A percentile compares a stretch with the other conserved stretches of the same genome.
Conservation (phyloP, 2,888 invertebrate genomes). For the Lepetodrilus schrolli region DNA sequence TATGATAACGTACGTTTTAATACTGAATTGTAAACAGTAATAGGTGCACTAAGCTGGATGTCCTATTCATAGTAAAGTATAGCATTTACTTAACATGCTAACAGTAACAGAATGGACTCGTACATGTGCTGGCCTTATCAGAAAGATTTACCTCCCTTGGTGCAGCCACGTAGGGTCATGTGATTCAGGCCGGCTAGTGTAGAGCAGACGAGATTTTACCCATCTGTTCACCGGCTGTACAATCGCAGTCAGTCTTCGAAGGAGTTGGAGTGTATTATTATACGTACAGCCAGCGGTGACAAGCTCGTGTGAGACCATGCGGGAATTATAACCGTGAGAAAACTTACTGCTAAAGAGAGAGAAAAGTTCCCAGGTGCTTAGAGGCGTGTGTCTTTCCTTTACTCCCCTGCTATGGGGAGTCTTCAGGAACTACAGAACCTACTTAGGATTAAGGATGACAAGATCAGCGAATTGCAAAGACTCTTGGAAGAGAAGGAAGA, state of each 20-base stretch:
- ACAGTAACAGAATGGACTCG: too few relatives aligned
- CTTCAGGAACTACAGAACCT: constrained; percentile 74
- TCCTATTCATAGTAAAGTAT: too few relatives aligned
- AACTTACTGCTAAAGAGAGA: neutral
- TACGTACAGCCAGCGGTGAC: neutral
- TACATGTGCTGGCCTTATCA: neutral
- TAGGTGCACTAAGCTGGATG: too few relatives aligned
- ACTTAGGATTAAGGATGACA: constrained; percentile 84
- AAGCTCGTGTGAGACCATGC: neutral
- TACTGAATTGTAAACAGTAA: too few relatives aligned
- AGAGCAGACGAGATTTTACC: constrained; percentile 13
- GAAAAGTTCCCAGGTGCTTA: neutral
- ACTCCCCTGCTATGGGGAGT: constrained; percentile 48
- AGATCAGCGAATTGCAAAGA: constrained; percentile 87
- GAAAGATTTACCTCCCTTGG: constrained; percentile 5
- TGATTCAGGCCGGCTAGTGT: neutral
- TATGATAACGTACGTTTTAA: too few relatives aligned
- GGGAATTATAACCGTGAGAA: neutral
- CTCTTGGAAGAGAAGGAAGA: constrained; percentile 65
- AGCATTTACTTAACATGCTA: too few relatives aligned
- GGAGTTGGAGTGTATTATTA: constrained; percentile 6
- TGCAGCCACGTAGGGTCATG: constrained; percentile 13
- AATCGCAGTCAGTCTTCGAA: neutral
- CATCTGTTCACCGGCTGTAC: constrained; percentile 18
- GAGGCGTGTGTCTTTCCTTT: neutral